Base-by-base conservation (phyloP, 37 sponge, comb jelly and placozoan species). In the Cladorhizidae sp. region DNA sequence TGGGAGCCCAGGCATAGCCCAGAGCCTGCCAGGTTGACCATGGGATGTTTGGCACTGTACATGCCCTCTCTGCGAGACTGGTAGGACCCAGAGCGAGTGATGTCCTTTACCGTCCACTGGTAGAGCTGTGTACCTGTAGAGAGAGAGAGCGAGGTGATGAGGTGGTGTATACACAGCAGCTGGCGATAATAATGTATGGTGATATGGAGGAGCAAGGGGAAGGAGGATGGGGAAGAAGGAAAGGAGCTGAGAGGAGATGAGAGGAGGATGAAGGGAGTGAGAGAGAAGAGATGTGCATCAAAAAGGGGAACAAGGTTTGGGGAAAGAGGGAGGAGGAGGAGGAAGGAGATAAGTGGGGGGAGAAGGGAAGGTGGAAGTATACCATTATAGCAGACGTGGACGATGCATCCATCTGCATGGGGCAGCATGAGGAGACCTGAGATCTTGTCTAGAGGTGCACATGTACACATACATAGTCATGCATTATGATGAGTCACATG, bases 321-420 rank as follows among this genome's bases (percentile, higher is more conserved):
- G 8, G 9, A 5, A 45, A 9, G 9, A 45, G 49, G 49, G 49
- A 9, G 9, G 49, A 45, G 49, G 49, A 9, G 49, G 9, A 45
- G 49, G 49, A 45, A 45, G 49, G 49, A 9, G 8, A 45, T 9
- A 45, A 9, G 9, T 12, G 49, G 49, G 49, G 49, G 9, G 49
- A 45, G 49, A 9, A 9, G 49, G 5, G 9, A 9, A 45, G 49
- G 9, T 12, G 49, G 9, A 45, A 45, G 9, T 71, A 70, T 20
- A 87, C 88, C 59, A 52, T 87, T 80, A 28, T 86, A 82, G 40
- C 82, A 61, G 42, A 80, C 74, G 57, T 91, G 91, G 9, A 86
- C 58, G n/a, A 51, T 64, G 74, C 87, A 91, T 51, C 91, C 91
- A 79, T 86, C 82, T 40, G 67, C 52, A 49, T 82, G 79, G 43